Base-by-base conservation (phyloP, 2,888 invertebrate genomes). In the Cheilosia pagana region DNA sequence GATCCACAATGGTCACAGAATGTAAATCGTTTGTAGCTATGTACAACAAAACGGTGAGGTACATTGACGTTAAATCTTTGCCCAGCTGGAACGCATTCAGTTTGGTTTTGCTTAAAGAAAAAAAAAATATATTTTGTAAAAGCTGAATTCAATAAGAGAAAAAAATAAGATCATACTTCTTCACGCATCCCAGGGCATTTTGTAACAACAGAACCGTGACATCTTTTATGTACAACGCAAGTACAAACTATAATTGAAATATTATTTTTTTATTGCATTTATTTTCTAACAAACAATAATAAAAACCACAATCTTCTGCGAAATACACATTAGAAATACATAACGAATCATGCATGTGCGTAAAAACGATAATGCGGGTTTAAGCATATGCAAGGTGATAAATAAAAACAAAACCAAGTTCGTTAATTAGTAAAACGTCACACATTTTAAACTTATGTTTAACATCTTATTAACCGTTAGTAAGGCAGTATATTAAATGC, bases 1-100 rank as follows among this genome's bases (percentile, higher is more conserved):
- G 98, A 98, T 88, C 99, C 99, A 93, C 99, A 99, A 93, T 99
- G 99, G 93, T 99, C 99, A 94, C 99, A 99, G 94, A 99, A 99
- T 35, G 99, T 99, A 93, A 99, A 98, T 88, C 98, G 94, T 93
- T 98, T 98, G 94, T 98, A 99, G 89, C 95, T 99, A 94, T 99
- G 99, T 89, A 98, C 96, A 89, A 95, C 95, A 93, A 97, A 98
- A 87, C 98, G 96, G 93, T 99, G 99, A 88, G 99, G 99, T 90
- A 99, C 95, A 93, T 99, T 99, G 89, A 99, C 99, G 93, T 96
- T 99, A 94, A 99, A 99, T 87, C 99, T 95, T 92, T 95, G 95
- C 57, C 95, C 95, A 88, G 93, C 93, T 89, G 94, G 94, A 82
- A 93, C 93, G 90, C 94, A 94, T 87, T 94, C 94, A 87, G 93